Conservation (phyloP, 1,140 invertebrate genomes). For the Pseudobourletiella spinata region DNA sequence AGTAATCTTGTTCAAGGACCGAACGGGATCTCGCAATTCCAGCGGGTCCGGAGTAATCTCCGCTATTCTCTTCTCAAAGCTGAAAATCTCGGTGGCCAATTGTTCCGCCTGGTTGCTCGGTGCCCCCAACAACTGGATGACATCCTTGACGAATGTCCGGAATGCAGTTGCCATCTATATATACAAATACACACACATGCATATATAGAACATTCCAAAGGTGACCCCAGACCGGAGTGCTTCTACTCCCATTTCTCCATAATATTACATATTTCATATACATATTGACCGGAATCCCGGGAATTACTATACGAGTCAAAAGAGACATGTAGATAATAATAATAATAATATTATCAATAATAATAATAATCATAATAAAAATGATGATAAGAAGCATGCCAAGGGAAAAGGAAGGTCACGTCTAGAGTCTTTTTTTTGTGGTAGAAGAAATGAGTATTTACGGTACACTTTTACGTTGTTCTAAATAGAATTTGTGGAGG, state of each 20-base stretch:
- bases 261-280: neutral
- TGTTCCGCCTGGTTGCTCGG: conserved; percentile 43
- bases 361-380: no score
- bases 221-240: neutral
- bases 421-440: no score
- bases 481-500: conserved; percentile 21
- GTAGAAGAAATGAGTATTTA: conserved; percentile 11
- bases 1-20: conserved; percentile 40
- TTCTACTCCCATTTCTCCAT: neutral
- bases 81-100: conserved; percentile 51
- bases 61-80: conserved; percentile 52
- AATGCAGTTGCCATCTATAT: conserved; percentile 47
- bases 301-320: neutral
- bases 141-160: conserved; percentile 49
- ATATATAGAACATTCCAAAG: neutral
- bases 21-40: conserved; percentile 41
- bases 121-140: conserved; percentile 47
- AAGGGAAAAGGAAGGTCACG: conserved; percentile 17
- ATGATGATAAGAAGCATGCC: neutral
- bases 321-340: neutral
- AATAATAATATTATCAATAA: neutral
- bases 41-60: conserved; percentile 44
- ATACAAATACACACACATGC: neutral
- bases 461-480: conserved; percentile 33
- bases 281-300: neutral